Base-by-base conservation (phyloP, 1,140 invertebrate species). In the Caerostris darwini region DNA sequence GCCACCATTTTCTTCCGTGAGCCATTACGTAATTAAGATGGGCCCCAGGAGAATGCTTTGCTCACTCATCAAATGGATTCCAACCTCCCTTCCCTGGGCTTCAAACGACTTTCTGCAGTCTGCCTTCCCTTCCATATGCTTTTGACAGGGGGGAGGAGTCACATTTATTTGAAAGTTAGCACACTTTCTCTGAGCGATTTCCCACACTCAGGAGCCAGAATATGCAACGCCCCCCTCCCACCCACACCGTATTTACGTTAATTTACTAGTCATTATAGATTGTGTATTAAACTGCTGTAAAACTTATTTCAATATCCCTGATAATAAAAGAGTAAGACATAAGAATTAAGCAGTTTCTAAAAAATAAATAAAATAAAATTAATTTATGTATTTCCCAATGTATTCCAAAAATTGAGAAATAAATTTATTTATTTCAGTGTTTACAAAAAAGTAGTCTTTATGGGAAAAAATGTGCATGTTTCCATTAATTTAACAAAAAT, bases 11-110 rank as follows among this genome's bases (percentile, higher is more conserved):
- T 85, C 92, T 87, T 93, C 81, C 57, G 54, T 50, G 57, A 67
- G 54, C 92, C 83, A 93, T 87, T 93, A 94, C 85, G 69, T 88
- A 94, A 94, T 94, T 88, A 89, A 61, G 69, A 94, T 71, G 34
- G n/a, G 10, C 85, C 58, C 57, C n/a, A n/a, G 69, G 85, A 77
- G 92, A 71, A 50, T 59, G 50, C 82, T 91, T 89, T 88, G 34
- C 67, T 88, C 92, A 88, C 82, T 85, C 83, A 85, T 59, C 83
- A 58, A 85, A 85, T 85, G 83, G 56, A n/a, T 50, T 12, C 83
- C 56, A 57, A 57, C 57, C 83, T 58, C 83, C 83, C 83, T 58
- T 85, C 17, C 17, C 56, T 10, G 17, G 54, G 10, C 83, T 5
- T 7, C 34, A 86, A 86, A 56, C 53, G 83, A 86, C 57, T n/a